A percentile compares a stretch with the other conserved stretches of the same genome.
Conservation (phyloP, 2,113 vertebrate species). For the Electrona antarctica region DNA sequence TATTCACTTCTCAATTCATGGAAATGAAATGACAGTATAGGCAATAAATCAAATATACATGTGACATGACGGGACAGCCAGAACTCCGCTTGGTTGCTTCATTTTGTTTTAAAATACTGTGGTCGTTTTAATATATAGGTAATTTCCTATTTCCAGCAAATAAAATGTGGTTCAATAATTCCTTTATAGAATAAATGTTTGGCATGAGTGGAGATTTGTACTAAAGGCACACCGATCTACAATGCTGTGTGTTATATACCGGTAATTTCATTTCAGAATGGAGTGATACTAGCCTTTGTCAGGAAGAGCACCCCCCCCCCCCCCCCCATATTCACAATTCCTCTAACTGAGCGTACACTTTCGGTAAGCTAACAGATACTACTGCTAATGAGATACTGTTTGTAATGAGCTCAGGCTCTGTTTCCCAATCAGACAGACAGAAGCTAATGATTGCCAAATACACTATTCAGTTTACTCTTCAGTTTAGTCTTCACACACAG, state of each 20-base stretch:
- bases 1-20: neutral
- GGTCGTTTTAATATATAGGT: too few species aligned
- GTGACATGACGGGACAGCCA: neutral
- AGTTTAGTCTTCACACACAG: too few species aligned
- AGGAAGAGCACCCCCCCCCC: too few species aligned
- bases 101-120: neutral
- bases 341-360: too few species aligned
- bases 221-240: too few species aligned
- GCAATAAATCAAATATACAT: neutral
- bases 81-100: neutral
- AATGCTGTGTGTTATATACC: neutral
- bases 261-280: neutral
- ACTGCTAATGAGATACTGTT: slow-evolving; percentile 57
- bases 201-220: too few species aligned
- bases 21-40: neutral
- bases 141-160: too few species aligned
- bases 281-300: neutral
- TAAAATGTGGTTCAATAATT: too few species aligned
- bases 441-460: too few species aligned
- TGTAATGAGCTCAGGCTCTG: slow-evolving; percentile 59
- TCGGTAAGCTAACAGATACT: slow-evolving; percentile 11
- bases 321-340: too few species aligned
- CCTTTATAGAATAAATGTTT: too few species aligned
- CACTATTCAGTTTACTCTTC: too few species aligned
- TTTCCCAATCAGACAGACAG: slow-evolving; percentile 61